Evolutionary conservation across 2,797 vertebrate genomes (phyloP), one percentile per base, ranked within the genome.

Genomic region (Clarias platycephalus): DNA sequence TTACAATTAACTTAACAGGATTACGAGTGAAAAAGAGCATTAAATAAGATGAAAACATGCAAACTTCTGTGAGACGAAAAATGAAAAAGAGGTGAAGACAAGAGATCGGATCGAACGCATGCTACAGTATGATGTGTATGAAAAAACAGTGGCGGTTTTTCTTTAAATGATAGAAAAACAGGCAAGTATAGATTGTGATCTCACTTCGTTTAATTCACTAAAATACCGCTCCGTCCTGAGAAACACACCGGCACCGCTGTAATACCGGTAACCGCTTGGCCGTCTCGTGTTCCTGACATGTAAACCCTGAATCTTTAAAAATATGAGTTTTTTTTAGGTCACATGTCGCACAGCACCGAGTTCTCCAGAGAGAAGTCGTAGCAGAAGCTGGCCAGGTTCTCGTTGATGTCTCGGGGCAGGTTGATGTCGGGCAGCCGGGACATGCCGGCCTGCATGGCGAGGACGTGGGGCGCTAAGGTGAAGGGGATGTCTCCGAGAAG

Each of bases 281-380:
- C 16, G 20, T 5, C 37, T 28, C 9, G 24, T 26, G 9, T 79
- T 64, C 37, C 77, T 28, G 77, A n/a, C 58, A 5, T 80, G 77
- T 64, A 80, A 80, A 80, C 60, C 4, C 20, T 15, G 37, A 71
- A 13, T 22, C 40, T 44, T 10, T 44, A 44, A 44, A 44, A 24
- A n/a, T 49, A 40, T 58, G 57, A 76, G 37, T 40, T 40, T 62
- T 24, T 78, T 2, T n/a, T 22, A 66, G 18, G 76, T 91, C 94
- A 98, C 0, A 89, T 91, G 58, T 96, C 94, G 84, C 94, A 97
- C 68, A 99, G 96, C 83, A 99, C 96, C 0, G 98, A 98, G 91
- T 99, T 99, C 92, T 99, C 98, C 88, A 99, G 93, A 20, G 96
- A 97, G 89, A 99, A 99, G 93, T 99, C 98, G 24, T 99, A 99